A percentile compares a stretch with the other conserved stretches of the same genome.
Evolutionary conservation across 2,888 invertebrate genomes (phyloP).

Genomic region (Nineta flava): DNA sequence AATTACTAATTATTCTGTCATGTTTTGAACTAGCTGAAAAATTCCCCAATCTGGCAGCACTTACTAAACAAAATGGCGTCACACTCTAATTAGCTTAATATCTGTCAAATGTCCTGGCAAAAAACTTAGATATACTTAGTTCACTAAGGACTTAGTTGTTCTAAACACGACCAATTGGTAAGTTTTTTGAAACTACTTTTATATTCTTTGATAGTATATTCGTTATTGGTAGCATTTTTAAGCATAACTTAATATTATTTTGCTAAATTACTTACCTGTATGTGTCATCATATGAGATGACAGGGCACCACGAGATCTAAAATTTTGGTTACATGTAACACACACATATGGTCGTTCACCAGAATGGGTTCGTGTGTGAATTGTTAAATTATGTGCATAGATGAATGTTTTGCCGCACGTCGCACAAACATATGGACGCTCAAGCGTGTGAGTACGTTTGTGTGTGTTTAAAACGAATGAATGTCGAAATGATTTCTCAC

Average conservation of each 20-base stretch:
- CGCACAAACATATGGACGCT: slow-evolving; percentile 20
- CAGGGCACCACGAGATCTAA: slow-evolving; percentile 17
- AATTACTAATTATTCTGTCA: background rate
- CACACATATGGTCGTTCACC: no score
- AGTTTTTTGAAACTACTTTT: background rate
- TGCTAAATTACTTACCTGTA: slow-evolving; percentile 8
- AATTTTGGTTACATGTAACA: slow-evolving; percentile 14
- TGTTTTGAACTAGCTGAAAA: background rate
- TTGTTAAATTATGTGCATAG: slow-evolving; percentile 20
- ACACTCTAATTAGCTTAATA: no score
- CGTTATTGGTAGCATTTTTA: no score
- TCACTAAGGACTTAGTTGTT: no score
- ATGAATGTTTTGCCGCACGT: slow-evolving; percentile 22
- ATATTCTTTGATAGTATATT: no score
- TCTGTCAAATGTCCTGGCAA: no score
- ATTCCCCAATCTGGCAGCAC: no score
- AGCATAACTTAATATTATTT: no score
- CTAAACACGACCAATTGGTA: no score
- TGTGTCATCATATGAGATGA: slow-evolving; percentile 18
- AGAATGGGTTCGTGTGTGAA: slow-evolving; percentile 10
- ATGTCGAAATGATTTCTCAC: slow-evolving; percentile 20
- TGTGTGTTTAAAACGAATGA: slow-evolving; percentile 20
- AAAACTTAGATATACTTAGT: no score
- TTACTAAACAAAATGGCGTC: no score
- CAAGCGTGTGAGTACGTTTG: slow-evolving; percentile 19